These are phyloP conservation scores for Aphrocallistes beatrix DNA, from an alignment of 37 sponge, comb jelly and placozoan species.

Conservation along the genomic window DNA sequence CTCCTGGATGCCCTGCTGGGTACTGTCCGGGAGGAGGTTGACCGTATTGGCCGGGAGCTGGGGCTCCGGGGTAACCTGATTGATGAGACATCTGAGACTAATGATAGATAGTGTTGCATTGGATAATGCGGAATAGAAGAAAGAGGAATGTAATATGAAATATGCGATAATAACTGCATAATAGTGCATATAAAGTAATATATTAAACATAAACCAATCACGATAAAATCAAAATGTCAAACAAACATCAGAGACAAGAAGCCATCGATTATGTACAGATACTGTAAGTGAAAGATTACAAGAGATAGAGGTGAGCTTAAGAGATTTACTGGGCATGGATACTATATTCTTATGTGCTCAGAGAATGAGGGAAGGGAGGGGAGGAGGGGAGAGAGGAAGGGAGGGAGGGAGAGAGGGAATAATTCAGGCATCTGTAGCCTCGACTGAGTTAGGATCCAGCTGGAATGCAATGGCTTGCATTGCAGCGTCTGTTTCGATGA, in stretches of 20 bases:
- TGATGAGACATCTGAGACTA: not conserved
- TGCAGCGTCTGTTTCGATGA: slow-evolving; percentile 66
- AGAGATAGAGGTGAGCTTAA: not conserved
- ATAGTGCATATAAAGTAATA: too few relatives aligned
- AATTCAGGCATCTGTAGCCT: not conserved
- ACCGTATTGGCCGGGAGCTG: not conserved
- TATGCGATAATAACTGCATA: too few relatives aligned
- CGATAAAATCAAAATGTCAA: too few relatives aligned
- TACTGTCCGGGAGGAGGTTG: slow-evolving; percentile 11
- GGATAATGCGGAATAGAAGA: too few relatives aligned
- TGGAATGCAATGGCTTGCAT: slow-evolving; percentile 94
- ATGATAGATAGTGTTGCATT: too few relatives aligned
- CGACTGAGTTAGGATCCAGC: slow-evolving; percentile 77
- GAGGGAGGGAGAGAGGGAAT: not conserved
- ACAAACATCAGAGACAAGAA: too few relatives aligned
- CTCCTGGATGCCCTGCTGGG: not conserved
- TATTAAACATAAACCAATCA: too few relatives aligned
- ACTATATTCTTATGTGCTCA: slow-evolving; percentile 15
- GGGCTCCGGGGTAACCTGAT: not conserved
- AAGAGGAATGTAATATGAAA: too few relatives aligned
- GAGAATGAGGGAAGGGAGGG: too few relatives aligned
- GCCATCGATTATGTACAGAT: slow-evolving; percentile 7
- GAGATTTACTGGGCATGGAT: not conserved
- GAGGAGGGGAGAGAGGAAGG: not conserved
- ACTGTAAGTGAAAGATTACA: not conserved